These are phyloP conservation scores for Sardina pilchardus DNA, from an alignment of 2,113 vertebrate genomes.

Conservation along the genomic window DNA sequence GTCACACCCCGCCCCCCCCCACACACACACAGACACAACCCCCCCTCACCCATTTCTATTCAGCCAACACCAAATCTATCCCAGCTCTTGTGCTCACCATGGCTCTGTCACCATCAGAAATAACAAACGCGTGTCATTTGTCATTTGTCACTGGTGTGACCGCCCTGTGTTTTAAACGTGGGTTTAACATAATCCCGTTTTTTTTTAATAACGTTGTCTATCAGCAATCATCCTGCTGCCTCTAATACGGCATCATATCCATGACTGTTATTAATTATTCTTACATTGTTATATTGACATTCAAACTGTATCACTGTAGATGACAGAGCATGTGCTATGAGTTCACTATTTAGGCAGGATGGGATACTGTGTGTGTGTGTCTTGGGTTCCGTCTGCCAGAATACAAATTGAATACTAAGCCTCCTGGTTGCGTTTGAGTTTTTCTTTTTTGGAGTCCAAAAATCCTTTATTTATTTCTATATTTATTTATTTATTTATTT, in stretches of 20 bases:
- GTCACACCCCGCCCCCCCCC: neutral
- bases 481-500: slow-evolving; percentile 49
- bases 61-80: neutral
- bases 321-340: neutral
- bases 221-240: neutral
- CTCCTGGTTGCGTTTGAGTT: neutral
- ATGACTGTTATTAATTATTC: neutral
- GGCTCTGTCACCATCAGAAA: neutral
- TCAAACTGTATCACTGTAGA: neutral
- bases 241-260: neutral
- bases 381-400: neutral
- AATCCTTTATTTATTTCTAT: slow-evolving; percentile 7
- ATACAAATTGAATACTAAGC: neutral
- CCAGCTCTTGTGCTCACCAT: neutral
- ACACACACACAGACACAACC: too few species aligned
- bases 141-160: neutral
- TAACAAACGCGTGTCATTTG: neutral
- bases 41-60: neutral
- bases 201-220: neutral
- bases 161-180: neutral
- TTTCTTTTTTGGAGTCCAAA: neutral
- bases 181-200: neutral
- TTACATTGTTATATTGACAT: neutral
- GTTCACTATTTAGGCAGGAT: neutral
- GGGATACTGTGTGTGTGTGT: neutral